Conservation (phyloP, 2,888 invertebrate genomes). For the Melanchra persicariae region DNA sequence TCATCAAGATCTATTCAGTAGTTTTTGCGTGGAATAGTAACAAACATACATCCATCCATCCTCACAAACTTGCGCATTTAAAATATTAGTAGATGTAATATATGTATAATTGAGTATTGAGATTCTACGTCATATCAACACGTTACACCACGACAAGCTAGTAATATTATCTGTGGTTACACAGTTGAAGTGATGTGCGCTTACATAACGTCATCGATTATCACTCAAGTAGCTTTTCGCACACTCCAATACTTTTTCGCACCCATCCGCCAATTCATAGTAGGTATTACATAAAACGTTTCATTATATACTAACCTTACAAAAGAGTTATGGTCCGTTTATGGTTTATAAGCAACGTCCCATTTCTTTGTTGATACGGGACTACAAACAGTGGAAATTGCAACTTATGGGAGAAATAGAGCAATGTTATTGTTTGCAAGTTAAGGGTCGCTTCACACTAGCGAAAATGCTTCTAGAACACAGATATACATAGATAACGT, state of each 20-base stretch:
- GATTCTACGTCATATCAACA: too few species aligned
- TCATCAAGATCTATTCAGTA: too few species aligned
- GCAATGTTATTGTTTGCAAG: conserved; percentile 18
- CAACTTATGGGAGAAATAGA: conserved; percentile 6
- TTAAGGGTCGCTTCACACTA: not conserved
- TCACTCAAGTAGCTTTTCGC: not conserved
- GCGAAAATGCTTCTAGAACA: not conserved
- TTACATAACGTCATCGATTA: not conserved
- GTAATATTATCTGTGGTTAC: too few species aligned
- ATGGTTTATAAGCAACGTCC: conserved; percentile 22
- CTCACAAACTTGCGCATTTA: too few species aligned
- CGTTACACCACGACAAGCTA: too few species aligned
- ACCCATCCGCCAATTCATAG: conserved; percentile 12
- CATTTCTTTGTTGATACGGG: conserved; percentile 39
- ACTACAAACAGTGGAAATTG: conserved; percentile 16
- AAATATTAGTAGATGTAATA: too few species aligned
- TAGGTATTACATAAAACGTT: not conserved
- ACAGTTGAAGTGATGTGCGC: not conserved
- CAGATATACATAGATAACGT: too few species aligned
- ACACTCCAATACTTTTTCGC: conserved; percentile 16
- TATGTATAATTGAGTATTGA: too few species aligned
- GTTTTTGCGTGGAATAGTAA: too few species aligned
- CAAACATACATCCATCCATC: too few species aligned
- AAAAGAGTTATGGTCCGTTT: conserved; percentile 11
- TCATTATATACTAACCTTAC: conserved; percentile 9